Evolutionary conservation across 2,888 invertebrate genomes (phyloP), one percentile per base, ranked within the genome.

Genomic region (Drosophila fulvimacula): DNA sequence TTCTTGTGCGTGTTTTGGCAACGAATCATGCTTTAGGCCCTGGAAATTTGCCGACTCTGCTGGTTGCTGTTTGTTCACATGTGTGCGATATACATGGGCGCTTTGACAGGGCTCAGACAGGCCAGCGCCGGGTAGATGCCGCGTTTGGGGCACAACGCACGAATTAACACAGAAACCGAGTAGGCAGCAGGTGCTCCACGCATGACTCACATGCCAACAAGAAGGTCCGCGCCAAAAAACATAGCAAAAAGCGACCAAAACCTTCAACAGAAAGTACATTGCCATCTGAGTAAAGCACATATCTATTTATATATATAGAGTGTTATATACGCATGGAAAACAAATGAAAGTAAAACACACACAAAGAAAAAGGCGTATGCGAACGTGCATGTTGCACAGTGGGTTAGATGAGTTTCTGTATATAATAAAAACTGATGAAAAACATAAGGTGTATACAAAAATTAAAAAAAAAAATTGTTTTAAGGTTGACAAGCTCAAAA

Each of bases 151-250:
- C 73, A 70, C 65, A 85, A 85, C 81, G 83, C 83, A 83, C 83
- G 85, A 85, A 83, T 83, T 83, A 83, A 81, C 85, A 82, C 71
- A 62, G 67, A 74, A 67, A 66, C 64, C 76, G 82, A 79, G 70
- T 62, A 48, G 69, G 69, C 71, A 73, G 85, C 83, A 84, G 83
- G 83, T 85, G 85, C 76, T 72, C 72, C 58, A 76, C 70, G 68
- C 83, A 80, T 83, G 83, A 80, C 82, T 71, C 81, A 84, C 83
- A 85, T 84, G 73, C 73, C 55, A 68, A 81, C 69, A 65, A 51
- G n/a, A 74, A 71, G n/a, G 15, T 38, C 15, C 70, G 65, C 61
- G 21, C 15, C 69, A 68, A 67, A 51, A 53, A 52, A 63, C 42
- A 42, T 42, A 1, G 42, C n/a, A 57, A 36, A 55, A 41, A 21